Conservation (phyloP, 2,113 vertebrate genomes). For the Leucopternis melanops region DNA sequence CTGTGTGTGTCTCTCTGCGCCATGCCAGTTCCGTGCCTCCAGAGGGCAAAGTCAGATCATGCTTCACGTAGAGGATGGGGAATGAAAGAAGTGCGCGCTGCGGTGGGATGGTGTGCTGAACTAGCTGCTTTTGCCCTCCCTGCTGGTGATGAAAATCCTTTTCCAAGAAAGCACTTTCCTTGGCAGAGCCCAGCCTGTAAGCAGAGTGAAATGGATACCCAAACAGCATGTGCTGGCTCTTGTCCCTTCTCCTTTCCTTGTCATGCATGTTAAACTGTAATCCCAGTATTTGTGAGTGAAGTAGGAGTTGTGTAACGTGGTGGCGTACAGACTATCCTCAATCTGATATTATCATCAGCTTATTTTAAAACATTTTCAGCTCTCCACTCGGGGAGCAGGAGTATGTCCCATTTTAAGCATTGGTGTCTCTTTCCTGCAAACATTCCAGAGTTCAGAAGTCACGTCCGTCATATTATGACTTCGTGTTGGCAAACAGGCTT, state of each 20-base stretch:
- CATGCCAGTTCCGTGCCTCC: constrained; percentile 45
- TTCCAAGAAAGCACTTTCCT: neutral
- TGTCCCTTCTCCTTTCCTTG: neutral
- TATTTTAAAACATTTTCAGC: neutral
- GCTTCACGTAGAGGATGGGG: neutral
- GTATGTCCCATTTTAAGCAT: neutral
- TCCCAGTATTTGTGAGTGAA: neutral
- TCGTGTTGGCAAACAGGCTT: neutral
- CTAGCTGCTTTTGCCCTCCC: neutral
- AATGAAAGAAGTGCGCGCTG: neutral
- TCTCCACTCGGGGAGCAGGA: neutral
- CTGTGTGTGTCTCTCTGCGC: neutral
- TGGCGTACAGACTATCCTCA: neutral
- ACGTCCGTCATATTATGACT: neutral
- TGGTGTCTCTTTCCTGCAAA: neutral
- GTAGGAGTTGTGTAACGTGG: neutral
- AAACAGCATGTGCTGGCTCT: neutral
- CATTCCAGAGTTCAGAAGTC: constrained; percentile 26
- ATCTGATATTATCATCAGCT: neutral
- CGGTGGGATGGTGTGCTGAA: neutral
- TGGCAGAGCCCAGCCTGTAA: neutral
- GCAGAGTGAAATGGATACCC: neutral
- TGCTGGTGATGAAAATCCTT: neutral
- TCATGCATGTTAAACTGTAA: neutral
- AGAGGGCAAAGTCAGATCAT: constrained; percentile 64